Evolutionary conservation across 2,113 vertebrate genomes (phyloP).

Genomic region (Acinonyx jubatus): DNA sequence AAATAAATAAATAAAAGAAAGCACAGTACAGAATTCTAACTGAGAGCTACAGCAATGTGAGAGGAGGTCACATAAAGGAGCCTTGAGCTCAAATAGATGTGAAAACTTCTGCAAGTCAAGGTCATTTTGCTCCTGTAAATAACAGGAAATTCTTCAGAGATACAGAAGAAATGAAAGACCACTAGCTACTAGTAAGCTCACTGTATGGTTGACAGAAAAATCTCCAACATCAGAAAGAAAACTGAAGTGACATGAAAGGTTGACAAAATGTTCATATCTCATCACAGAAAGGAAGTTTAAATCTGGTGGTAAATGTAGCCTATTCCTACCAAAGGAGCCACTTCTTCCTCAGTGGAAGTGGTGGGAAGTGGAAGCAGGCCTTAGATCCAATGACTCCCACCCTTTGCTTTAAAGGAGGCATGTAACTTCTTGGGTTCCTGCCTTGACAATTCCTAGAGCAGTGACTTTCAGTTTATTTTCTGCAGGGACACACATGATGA

Average conservation of each 20-base stretch:
- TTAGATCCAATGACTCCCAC: neutral
- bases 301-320: conserved; percentile 29
- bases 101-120: conserved; percentile 57
- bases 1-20: neutral
- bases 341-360: neutral
- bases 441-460: neutral
- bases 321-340: neutral
- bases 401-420: neutral
- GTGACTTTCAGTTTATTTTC: neutral
- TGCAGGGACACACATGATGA: neutral
- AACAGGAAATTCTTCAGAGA: conserved; percentile 37
- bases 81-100: neutral
- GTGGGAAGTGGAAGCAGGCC: neutral
- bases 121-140: conserved; percentile 56
- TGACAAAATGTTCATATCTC: conserved; percentile 67
- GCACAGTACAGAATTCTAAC: neutral
- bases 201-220: conserved; percentile 51
- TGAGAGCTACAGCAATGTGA: neutral
- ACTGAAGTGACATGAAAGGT: conserved; percentile 60
- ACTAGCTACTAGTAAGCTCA: conserved; percentile 9
- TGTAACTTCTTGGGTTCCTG: neutral
- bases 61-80: neutral
- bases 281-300: conserved; percentile 63
- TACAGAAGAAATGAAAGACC: conserved; percentile 31
- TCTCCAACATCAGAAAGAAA: conserved; percentile 64